These are phyloP conservation scores for Lindbergichthys nudifrons DNA, from an alignment of 2,797 vertebrate genomes.

Conservation along the genomic window DNA sequence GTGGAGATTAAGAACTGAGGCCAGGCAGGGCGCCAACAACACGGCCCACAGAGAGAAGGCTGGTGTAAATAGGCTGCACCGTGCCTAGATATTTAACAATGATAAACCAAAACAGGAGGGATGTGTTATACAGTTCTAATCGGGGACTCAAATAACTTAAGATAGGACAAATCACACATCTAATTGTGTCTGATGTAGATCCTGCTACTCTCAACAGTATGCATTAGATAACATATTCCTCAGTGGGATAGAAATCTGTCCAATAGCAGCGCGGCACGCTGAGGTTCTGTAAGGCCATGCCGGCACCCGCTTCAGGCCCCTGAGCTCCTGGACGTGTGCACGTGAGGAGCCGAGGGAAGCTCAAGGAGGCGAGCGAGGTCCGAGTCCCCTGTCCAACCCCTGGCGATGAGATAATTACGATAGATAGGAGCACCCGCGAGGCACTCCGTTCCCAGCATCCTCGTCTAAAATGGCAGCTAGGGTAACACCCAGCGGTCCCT, in stretches of 20 bases:
- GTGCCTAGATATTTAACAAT: slow-evolving; percentile 21
- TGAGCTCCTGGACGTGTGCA: slow-evolving; percentile 59
- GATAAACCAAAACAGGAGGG: slow-evolving; percentile 30
- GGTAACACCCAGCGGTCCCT: slow-evolving; percentile 81
- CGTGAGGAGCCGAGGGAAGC: slow-evolving; percentile 70
- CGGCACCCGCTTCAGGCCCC: slow-evolving; percentile 36
- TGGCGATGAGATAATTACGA: slow-evolving; percentile 79
- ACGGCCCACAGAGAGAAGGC: slow-evolving; percentile 27
- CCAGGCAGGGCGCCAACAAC: slow-evolving; percentile 39
- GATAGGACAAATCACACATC: slow-evolving; percentile 49
- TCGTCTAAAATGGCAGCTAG: slow-evolving; percentile 80
- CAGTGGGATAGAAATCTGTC: slow-evolving; percentile 59
- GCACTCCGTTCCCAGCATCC: slow-evolving; percentile 64
- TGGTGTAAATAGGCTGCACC: slow-evolving; percentile 30
- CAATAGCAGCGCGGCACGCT: slow-evolving; percentile 56
- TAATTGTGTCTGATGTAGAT: slow-evolving; percentile 75
- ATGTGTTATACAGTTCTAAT: slow-evolving; percentile 25
- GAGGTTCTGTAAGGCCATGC: slow-evolving; percentile 63
- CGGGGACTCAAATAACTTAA: slow-evolving; percentile 40
- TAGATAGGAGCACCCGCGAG: slow-evolving; percentile 70
- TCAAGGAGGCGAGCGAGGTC: slow-evolving; percentile 63
- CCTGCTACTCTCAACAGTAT: slow-evolving; percentile 63
- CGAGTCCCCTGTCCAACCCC: slow-evolving; percentile 76
- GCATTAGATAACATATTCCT: slow-evolving; percentile 78
- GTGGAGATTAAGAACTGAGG: slow-evolving; percentile 47